Base-by-base conservation (phyloP, 2,888 invertebrate species). In the Stomorhina lunata region DNA sequence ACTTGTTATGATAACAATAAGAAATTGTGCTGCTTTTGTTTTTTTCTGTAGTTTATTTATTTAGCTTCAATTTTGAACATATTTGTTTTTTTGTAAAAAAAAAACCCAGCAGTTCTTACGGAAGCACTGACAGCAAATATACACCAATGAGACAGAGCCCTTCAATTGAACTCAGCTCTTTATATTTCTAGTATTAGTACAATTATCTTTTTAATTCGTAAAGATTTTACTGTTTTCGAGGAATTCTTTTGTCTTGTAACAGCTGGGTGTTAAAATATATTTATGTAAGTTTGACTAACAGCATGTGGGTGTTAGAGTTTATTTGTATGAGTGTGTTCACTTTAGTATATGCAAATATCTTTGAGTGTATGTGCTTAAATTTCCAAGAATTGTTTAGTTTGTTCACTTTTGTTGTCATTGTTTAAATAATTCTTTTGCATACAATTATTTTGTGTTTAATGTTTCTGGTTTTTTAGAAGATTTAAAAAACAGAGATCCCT, bases 1-100 rank as follows among this genome's bases (percentile, higher is more conserved):
- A 20, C 45, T 65, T 48, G 43, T 4, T 45, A 34, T 34, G 48
- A 66, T 48, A 66, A 66, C 48, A 66, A 66, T 66, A 66, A 66
- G 65, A 66, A 66, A 66, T 34, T 48, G 65, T 66, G 65, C 65
- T 66, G 15, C 65, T 50, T 48, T 66, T 66, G 48, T 66, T 20
- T 48, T 66, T 61, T 66, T 53, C n/a, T 17, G 20, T 50, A 15
- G 29, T n/a, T 32, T 48, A 6, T 57, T 32, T 59, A 37, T 59
- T 50, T 66, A 48, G 50, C 48, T 22, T 22, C 48, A 27, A 34
- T 20, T 5, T 34, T 20, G 10, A 34, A n/a, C 22, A 34, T 37
- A 20, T 32, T 20, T 22, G 12, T 34, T 34, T 34, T 32, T 55
- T 6, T 17, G 12, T 48, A n/a, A n/a, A n/a, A n/a, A n/a, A n/a